phyloP scores from a whole-genome alignment of 2,797 vertebrate species.

The Cryptoblepharus egeriae region DNA sequence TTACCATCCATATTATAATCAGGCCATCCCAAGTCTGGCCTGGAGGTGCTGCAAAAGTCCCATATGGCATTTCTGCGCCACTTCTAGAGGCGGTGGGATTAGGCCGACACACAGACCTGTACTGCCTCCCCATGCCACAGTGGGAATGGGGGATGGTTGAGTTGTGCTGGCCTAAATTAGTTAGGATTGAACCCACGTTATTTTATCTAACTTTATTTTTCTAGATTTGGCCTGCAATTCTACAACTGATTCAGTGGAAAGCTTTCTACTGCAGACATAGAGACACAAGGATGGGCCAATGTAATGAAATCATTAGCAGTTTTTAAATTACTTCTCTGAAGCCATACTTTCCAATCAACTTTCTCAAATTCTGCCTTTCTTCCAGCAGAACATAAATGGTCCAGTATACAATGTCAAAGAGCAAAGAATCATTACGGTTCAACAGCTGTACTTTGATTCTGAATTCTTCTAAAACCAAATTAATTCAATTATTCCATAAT shows the following conservation, averaged over 20 bases:
- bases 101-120: too few species aligned
- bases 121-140: too few species aligned
- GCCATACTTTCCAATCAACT: not conserved
- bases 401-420: slow-evolving; percentile 39
- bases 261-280: not conserved
- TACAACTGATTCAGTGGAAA: not conserved
- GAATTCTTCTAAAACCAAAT: slow-evolving; percentile 59
- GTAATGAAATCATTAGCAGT: not conserved
- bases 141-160: too few species aligned
- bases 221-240: not conserved
- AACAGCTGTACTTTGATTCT: slow-evolving; percentile 71
- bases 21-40: too few species aligned
- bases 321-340: slow-evolving; percentile 19
- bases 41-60: too few species aligned
- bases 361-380: slow-evolving; percentile 1
- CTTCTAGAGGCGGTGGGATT: too few species aligned
- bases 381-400: slow-evolving; percentile 14
- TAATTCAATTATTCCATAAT: slow-evolving; percentile 67
- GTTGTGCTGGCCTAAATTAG: too few species aligned
- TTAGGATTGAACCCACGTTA: too few species aligned
- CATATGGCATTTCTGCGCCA: too few species aligned
- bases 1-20: too few species aligned
- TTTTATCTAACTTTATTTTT: too few species aligned
- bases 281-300: not conserved
- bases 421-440: slow-evolving; percentile 47